Evolutionary conservation across 2,113 vertebrate genomes (phyloP).

Genomic region (Bubo bubo): DNA sequence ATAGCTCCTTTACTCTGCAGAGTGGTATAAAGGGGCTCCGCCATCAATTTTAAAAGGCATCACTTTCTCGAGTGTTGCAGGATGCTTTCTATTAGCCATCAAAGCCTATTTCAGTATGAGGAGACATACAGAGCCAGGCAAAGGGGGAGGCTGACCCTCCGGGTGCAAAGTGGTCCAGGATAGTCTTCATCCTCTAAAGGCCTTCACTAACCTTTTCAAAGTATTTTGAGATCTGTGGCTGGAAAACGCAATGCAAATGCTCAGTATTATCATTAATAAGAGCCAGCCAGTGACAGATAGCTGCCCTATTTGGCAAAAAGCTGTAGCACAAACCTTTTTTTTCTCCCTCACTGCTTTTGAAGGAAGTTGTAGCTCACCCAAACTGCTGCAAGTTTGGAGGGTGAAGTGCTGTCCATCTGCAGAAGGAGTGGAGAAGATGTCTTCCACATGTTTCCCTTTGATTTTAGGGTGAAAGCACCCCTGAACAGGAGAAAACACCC

Average conservation of each 20-base stretch:
- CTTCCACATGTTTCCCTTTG: neutral
- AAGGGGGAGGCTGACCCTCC: neutral
- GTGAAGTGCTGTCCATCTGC: neutral
- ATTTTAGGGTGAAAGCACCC: neutral
- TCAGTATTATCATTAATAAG: rapidly evolving
- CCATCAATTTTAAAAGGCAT: neutral
- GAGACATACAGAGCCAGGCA: neutral
- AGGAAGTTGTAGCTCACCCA: rapidly evolving
- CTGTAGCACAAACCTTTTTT: neutral
- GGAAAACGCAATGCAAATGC: neutral
- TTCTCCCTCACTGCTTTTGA: neutral
- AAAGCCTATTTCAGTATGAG: neutral
- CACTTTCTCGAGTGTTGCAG: neutral
- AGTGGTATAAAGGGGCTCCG: neutral
- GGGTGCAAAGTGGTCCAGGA: neutral
- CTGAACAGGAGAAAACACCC: neutral
- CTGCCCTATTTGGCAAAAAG: neutral
- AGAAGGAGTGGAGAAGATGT: neutral
- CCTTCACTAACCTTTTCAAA: neutral
- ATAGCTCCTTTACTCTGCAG: neutral
- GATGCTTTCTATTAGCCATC: neutral
- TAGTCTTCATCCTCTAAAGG: neutral
- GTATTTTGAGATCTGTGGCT: neutral
- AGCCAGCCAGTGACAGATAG: neutral
- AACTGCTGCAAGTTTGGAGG: neutral